Evolutionary conservation across 2,888 invertebrate species (phyloP).

Genomic region (Nemotelus pantherinus): DNA sequence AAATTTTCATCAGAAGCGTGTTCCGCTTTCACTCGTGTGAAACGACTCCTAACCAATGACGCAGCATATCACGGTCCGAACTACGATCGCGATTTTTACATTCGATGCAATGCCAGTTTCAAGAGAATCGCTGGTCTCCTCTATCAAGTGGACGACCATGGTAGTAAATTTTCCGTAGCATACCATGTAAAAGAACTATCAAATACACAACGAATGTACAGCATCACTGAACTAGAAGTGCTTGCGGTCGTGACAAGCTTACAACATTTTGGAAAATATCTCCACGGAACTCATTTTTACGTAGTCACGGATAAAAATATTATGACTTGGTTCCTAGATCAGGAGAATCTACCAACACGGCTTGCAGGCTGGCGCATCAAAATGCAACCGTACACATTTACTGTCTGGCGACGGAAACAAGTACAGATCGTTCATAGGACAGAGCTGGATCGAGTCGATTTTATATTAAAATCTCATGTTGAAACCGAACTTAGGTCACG

Average conservation of each 20-base stretch:
- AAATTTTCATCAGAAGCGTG: background rate
- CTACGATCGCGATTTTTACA: slow-evolving; percentile 63
- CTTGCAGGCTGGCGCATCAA: background rate
- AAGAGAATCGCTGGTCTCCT: slow-evolving; percentile 12
- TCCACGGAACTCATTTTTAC: slow-evolving; percentile 6
- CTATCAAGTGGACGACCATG: slow-evolving; percentile 12
- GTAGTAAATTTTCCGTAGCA: background rate
- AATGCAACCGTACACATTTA: background rate
- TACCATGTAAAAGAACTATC: slow-evolving; percentile 16
- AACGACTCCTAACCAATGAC: background rate
- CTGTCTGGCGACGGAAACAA: background rate
- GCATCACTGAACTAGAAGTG: slow-evolving; percentile 31
- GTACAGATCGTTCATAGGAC: background rate
- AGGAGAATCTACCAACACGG: background rate
- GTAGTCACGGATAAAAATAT: slow-evolving; percentile 11
- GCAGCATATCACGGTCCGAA: slow-evolving; percentile 55
- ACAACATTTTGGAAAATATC: slow-evolving; percentile 7
- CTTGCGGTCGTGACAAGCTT: slow-evolving; percentile 26
- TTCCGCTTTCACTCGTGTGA: background rate
- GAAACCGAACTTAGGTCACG: background rate
- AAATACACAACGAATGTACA: background rate
- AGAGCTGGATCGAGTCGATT: background rate
- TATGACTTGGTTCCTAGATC: background rate
- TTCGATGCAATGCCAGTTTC: slow-evolving; percentile 48
- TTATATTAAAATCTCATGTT: background rate